A percentile compares a stretch with the other conserved stretches of the same genome.
Evolutionary conservation across 2,797 vertebrate genomes (phyloP).

Genomic region (Enteromius viviparus): DNA sequence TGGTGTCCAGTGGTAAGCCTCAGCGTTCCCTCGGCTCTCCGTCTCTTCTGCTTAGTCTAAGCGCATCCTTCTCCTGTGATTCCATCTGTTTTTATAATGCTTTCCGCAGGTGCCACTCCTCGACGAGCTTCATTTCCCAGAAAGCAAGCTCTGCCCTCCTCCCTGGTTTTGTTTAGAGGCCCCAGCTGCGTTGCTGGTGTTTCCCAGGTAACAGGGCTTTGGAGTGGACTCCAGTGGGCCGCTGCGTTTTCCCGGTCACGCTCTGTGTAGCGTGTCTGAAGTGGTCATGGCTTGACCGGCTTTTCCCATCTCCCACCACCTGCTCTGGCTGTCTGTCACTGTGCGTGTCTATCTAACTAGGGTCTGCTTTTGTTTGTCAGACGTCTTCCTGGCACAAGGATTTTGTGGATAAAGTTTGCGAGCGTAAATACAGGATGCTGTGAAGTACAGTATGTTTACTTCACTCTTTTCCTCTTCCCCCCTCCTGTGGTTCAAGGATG

Average conservation of each 20-base stretch:
- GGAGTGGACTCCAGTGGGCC: conserved; percentile 12
- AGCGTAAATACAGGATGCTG: conserved; percentile 36
- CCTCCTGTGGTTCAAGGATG: conserved; percentile 2
- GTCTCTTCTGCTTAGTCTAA: conserved; percentile 34
- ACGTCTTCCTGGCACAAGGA: background rate
- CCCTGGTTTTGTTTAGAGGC: conserved; percentile 39
- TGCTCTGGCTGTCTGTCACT: conserved; percentile 17
- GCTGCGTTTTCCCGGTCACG: conserved; percentile 43
- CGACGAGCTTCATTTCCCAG: conserved; percentile 50
- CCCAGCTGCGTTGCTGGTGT: conserved; percentile 50
- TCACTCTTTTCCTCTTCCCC: background rate
- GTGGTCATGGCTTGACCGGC: conserved; percentile 30
- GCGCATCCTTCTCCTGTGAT: conserved; percentile 33
- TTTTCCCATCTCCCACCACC: conserved; percentile 35
- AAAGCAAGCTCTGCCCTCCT: conserved; percentile 41
- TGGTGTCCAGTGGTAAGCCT: conserved; percentile 50
- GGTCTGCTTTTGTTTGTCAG: conserved; percentile 13
- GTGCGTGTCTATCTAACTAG: conserved; percentile 20
- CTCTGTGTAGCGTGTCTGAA: conserved; percentile 50
- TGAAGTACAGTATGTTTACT: conserved; percentile 26
- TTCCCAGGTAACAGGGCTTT: conserved; percentile 50
- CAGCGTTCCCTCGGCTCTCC: conserved; percentile 30
- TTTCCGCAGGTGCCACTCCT: conserved; percentile 53
- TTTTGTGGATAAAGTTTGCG: conserved; percentile 5
- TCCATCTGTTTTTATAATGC: conserved; percentile 55